Conservation (phyloP, 2,888 invertebrate species). For the Cephus pulcher region DNA sequence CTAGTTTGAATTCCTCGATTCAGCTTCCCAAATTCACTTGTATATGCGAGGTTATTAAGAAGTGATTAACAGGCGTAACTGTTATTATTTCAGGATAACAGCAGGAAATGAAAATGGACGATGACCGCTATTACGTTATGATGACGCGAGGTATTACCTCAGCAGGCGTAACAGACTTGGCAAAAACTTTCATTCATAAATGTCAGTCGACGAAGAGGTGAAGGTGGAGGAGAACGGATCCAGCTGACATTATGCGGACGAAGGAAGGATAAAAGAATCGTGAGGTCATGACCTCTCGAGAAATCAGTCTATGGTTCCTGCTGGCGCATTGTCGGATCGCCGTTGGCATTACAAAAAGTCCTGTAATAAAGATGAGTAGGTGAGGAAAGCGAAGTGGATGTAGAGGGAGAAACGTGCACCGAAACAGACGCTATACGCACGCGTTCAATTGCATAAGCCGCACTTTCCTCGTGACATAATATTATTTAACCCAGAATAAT, state of each 20-base stretch:
- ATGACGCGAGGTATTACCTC: slow-evolving; percentile 30
- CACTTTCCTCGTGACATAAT: slow-evolving; percentile 63
- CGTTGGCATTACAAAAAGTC: neutral
- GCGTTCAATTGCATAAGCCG: slow-evolving; percentile 46
- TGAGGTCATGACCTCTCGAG: neutral
- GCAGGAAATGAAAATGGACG: neutral
- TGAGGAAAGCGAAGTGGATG: neutral
- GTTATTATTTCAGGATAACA: neutral
- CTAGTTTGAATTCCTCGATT: neutral
- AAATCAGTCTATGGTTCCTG: neutral
- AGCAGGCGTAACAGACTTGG: neutral
- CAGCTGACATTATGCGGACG: neutral
- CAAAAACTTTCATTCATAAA: slow-evolving; percentile 24
- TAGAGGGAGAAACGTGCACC: slow-evolving; percentile 7
- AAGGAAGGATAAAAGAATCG: neutral
- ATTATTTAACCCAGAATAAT: slow-evolving; percentile 63
- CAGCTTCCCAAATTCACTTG: neutral
- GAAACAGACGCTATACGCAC: slow-evolving; percentile 14
- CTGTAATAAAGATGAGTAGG: neutral
- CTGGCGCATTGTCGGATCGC: neutral
- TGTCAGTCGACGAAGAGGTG: slow-evolving; percentile 11
- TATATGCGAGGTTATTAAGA: neutral
- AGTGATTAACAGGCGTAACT: neutral
- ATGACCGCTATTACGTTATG: neutral
- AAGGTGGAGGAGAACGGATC: neutral